Evolutionary conservation across 2,797 vertebrate species (phyloP), one percentile per base, ranked within the genome.

Genomic region (Psittacula derbiana): DNA sequence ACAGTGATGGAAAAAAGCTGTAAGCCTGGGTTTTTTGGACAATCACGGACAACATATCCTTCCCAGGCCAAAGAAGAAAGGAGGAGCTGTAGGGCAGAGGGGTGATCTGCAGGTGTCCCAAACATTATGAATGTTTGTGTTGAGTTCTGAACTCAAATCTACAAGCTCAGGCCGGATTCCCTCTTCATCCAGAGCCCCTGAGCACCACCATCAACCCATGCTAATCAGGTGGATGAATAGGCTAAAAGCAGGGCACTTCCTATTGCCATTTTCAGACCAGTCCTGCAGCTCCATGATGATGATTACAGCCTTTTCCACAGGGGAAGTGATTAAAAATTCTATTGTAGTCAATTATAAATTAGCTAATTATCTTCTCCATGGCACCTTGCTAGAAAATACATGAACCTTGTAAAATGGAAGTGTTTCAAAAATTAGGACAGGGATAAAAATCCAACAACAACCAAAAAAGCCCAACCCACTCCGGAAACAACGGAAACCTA

Each of bases 301-400:
- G 96, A 95, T 96, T 95, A 93, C 86, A 74, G 58, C 71, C 85
- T 86, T 94, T 97, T 97, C 86, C 80, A 96, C 83, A 88, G 90
- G 89, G 92, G 95, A 97, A 96, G 86, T 76, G 55, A 97, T 96
- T 97, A 95, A 47, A 6, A 92, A 97, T 96, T 95, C 95, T 94
- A 88, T 97, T 96, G 95, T 94, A 96, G 90, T 92, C 96, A 97
- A 97, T 96, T 96, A 91, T 94, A 96, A 96, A 96, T 97, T 94
- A 97, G 90, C 78, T 97, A 94, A 96, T 97, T 97, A 97, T 96
- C 92, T 95, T 95, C 85, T 95, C 66, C 2, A 0, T 93, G 69
- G 82, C 92, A 95, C 92, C 93, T 96, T 96, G 84, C 94, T 88
- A 80, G 92, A 95, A 93, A 96, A 95, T 43, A 96, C 83, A 95